Evolutionary conservation across 2,888 invertebrate genomes (phyloP).

Genomic region (Oscheius sp.): DNA sequence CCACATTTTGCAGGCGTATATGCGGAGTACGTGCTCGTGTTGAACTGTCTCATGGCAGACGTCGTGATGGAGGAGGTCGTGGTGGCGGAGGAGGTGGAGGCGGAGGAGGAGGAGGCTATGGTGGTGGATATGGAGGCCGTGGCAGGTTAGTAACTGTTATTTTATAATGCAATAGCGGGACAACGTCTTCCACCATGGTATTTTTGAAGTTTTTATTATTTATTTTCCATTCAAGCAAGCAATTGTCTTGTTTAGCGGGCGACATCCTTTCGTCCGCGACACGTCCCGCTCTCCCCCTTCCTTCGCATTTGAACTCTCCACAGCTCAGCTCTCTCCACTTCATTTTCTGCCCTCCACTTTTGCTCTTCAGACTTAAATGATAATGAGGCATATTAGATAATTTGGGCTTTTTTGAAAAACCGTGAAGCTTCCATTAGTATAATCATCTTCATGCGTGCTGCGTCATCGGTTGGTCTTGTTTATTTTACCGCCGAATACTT

Average conservation of each 20-base stretch:
- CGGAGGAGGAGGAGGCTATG: slow-evolving; percentile 41
- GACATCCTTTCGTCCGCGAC: slow-evolving; percentile 43
- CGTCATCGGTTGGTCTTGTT: slow-evolving; percentile 31
- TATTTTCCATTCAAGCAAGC: slow-evolving; percentile 3
- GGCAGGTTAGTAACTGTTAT: slow-evolving; percentile 20
- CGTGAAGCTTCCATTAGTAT: slow-evolving; percentile 34
- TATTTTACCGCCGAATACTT: slow-evolving; percentile 6
- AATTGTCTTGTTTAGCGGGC: slow-evolving; percentile 49
- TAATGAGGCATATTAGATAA: slow-evolving; percentile 19
- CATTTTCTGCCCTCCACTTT: slow-evolving; percentile 10
- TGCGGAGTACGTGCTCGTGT: slow-evolving; percentile 72
- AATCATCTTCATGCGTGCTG: slow-evolving; percentile 32
- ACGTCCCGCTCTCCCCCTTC: slow-evolving; percentile 39
- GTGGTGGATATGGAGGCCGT: slow-evolving; percentile 43
- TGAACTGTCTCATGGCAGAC: slow-evolving; percentile 71
- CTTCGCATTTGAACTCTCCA: slow-evolving; percentile 40
- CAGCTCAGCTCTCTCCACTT: slow-evolving; percentile 28
- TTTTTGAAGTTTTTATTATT: not conserved
- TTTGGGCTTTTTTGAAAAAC: slow-evolving; percentile 30
- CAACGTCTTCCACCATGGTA: not conserved
- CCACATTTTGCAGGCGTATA: slow-evolving; percentile 69
- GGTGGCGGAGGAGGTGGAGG: slow-evolving; percentile 48
- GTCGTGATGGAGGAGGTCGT: slow-evolving; percentile 68
- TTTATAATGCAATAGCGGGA: not conserved
- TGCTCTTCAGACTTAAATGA: slow-evolving; percentile 5